Evolutionary conservation across 2,888 invertebrate genomes (phyloP), one percentile per base, ranked within the genome.

Genomic region (Lasioglossum leucozonium): DNA sequence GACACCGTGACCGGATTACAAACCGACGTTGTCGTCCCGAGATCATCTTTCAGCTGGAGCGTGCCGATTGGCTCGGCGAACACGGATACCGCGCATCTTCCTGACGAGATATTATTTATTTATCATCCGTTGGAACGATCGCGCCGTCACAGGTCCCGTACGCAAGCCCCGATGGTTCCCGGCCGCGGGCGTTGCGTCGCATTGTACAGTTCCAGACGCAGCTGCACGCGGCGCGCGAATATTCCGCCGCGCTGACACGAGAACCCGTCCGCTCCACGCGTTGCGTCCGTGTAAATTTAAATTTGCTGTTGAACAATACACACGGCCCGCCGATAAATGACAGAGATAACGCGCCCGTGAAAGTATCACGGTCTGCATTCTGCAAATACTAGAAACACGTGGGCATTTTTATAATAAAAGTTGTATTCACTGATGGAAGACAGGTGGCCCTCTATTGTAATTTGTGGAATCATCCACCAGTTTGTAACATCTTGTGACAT

Each of bases 271-370:
- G 37, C 37, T 82, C 77, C 79, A 75, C 67, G 67, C 79, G 88
- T 85, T 77, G 72, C 79, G 72, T 40, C 51, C 79, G 77, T 73
- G 74, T 87, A 87, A 89, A 78, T 62, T 79, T 72, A 44, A 47
- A 79, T 79, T 79, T 78, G 62, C 62, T 30, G 62, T 18, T 22
- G 58, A 62, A 72, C 44, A 58, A 42, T 40, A 42, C 30, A 18
- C 58, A 58, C 44, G 0, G n/a, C 18, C 22, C 40, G 37, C n/a
- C n/a, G 37, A 37, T 8, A 67, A 67, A 67, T 34, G 67, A 4
- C 62, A 62, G 30, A 42, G 44, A 62, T 62, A 62, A 75, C 62
- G 42, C 11, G 30, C n/a, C 3, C 11, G 22, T 42, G 18, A 62
- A 75, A 62, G 55, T 62, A 44, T n/a, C 62, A n/a, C n/a, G 18